Evolutionary conservation across 2,797 vertebrate species (phyloP), one percentile per base, ranked within the genome.

Genomic region (Chaunax sp.): DNA sequence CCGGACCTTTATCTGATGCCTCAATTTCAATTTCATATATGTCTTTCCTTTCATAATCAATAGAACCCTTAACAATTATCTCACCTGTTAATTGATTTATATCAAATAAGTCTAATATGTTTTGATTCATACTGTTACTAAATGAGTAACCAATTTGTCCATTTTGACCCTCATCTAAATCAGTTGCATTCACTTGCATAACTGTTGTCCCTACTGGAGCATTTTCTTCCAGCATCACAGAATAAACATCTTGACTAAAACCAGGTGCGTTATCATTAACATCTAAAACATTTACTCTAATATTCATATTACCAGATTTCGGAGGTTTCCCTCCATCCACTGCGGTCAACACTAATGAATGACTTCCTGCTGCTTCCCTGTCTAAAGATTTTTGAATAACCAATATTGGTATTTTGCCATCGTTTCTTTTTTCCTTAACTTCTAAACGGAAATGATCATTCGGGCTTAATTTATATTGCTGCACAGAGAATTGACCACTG

Each of bases 401-500:
- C 5, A 53, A 20, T 14, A 53, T 20, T 0, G 51, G 51, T 14
- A 53, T 35, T 22, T 35, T 53, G 12, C n/a, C 30, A 22, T 35
- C 30, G 6, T 53, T 6, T 20, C 51, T 19, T 15, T 14, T 53
- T 7, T 53, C 30, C 14, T 22, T 56, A 2, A 56, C 54, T 12
- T 56, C 54, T 9, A 56, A 18, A 10, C 54, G 54, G 10, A 56
- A 56, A 6, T 53, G n/a, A 10, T 53, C 51, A 12, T 15, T 53
- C 0, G 6, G 51, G 6, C 51, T 53, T 7, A 53, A 12, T 60
- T 76, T 74, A 28, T 87, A 87, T 0, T 52, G 61, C 0, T 69
- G 78, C 0, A 89, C 54, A 0, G 83, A 62, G 0, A 82, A 38
- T 18, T 0, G 14, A 2, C 80, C 84, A 7, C 45, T 35, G 41